phyloP scores from a whole-genome alignment of 2,888 invertebrate species.

The Cancer borealis region DNA sequence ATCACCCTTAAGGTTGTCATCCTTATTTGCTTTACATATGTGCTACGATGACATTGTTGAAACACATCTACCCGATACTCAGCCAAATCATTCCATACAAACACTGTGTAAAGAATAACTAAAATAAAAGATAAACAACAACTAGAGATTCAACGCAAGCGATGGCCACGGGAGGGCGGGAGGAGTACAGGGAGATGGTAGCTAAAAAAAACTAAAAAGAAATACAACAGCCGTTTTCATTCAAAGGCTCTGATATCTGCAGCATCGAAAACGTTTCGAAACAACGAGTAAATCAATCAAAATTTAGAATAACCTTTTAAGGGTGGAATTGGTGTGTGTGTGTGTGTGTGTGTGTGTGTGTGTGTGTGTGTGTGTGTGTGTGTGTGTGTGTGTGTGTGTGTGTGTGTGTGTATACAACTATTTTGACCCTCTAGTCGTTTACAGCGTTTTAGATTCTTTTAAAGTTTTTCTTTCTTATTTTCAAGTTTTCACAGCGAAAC shows the following conservation, averaged over 20 bases:
- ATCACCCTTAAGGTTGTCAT: too few species aligned
- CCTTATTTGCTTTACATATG: too few species aligned
- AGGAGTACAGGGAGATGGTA: too few species aligned
- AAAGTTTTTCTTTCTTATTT: background rate
- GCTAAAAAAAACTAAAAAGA: too few species aligned
- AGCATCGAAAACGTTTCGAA: background rate
- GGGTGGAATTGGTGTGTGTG: background rate
- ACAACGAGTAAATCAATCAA: background rate
- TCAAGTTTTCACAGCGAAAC: background rate
- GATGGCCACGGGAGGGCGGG: too few species aligned
- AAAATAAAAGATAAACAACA: background rate
- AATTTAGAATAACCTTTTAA: background rate
- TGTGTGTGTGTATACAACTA: conserved; percentile 31
- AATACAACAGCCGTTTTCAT: background rate
- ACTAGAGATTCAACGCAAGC: background rate
- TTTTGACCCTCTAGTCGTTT: conserved; percentile 16
- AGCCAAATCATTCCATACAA: too few species aligned
- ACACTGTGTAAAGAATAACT: background rate
- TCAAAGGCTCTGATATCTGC: background rate
- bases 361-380: background rate
- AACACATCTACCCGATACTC: too few species aligned
- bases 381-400: background rate
- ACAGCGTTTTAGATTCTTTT: background rate
- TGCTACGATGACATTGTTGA: too few species aligned
- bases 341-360: conserved; percentile 31